A percentile compares a stretch with the other conserved stretches of the same genome.
Evolutionary conservation across 2,797 vertebrate species (phyloP).

Genomic region (Erethizon dorsatum): DNA sequence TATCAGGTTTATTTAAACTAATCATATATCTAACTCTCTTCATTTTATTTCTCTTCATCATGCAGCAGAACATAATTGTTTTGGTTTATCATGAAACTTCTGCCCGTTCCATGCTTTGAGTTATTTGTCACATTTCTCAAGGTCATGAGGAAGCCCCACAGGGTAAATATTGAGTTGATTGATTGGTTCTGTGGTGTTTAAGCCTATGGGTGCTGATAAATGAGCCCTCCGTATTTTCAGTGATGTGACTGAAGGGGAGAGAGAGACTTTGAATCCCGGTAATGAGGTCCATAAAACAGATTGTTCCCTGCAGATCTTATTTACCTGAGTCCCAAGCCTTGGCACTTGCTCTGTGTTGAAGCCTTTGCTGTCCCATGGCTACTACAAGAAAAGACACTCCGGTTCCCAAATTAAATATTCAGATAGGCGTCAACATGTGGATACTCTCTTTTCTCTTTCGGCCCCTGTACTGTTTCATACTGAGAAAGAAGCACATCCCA

Average conservation of each 20-base stretch:
- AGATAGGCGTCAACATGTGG: neutral
- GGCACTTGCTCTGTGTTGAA: neutral
- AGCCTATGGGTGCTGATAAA: conserved; percentile 85
- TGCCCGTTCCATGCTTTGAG: conserved; percentile 81
- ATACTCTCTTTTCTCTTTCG: neutral
- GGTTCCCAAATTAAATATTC: conserved; percentile 58
- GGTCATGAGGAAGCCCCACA: conserved; percentile 84
- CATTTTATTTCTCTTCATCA: conserved; percentile 87
- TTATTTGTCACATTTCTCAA: conserved; percentile 87
- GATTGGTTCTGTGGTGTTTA: conserved; percentile 82
- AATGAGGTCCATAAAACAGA: conserved; percentile 90
- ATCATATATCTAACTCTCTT: conserved; percentile 80
- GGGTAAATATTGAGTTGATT: conserved; percentile 82
- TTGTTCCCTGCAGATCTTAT: conserved; percentile 86
- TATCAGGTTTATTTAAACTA: conserved; percentile 84
- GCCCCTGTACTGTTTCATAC: neutral
- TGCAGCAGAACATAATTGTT: conserved; percentile 81
- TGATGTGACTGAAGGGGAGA: conserved; percentile 64
- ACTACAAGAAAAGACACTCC: neutral
- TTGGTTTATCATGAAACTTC: conserved; percentile 85
- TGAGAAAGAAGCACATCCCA: conserved; percentile 4
- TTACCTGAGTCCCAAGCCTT: conserved; percentile 23
- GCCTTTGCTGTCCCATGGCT: conserved; percentile 7
- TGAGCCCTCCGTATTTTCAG: conserved; percentile 89
- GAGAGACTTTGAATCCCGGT: conserved; percentile 84